These are phyloP conservation scores for Germaria angustata DNA, from an alignment of 2,888 invertebrate species.

Conservation along the genomic window DNA sequence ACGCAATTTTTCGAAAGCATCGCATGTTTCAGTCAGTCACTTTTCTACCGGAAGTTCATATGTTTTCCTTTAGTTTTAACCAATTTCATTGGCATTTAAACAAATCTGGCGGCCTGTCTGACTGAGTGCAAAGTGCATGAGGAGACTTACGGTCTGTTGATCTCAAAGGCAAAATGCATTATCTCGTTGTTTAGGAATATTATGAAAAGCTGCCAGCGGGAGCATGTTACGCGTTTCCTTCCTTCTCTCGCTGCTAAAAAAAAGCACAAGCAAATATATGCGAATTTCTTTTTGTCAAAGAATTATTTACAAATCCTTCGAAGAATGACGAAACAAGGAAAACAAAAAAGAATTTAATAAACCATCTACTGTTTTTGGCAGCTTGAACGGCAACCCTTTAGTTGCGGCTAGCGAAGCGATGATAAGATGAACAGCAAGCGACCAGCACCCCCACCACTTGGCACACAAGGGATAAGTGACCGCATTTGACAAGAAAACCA, in stretches of 20 bases:
- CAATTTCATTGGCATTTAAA: slow-evolving; percentile 11
- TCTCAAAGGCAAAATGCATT: slow-evolving; percentile 25
- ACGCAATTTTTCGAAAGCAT: slow-evolving; percentile 62
- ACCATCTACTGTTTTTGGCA: slow-evolving; percentile 63
- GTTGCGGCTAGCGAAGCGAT: slow-evolving; percentile 42
- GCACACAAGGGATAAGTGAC: slow-evolving; percentile 70
- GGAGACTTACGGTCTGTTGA: slow-evolving; percentile 50
- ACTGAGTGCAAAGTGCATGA: neutral
- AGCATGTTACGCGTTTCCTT: slow-evolving; percentile 41
- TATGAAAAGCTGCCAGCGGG: slow-evolving; percentile 47
- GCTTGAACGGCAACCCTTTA: slow-evolving; percentile 59
- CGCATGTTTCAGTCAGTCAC: slow-evolving; percentile 65
- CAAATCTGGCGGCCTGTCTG: slow-evolving; percentile 2
- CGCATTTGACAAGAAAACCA: slow-evolving; percentile 74
- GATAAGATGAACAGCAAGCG: slow-evolving; percentile 60
- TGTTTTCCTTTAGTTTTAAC: slow-evolving; percentile 9
- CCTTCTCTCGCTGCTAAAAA: slow-evolving; percentile 3
- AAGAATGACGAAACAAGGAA: neutral
- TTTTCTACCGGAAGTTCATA: slow-evolving; percentile 35
- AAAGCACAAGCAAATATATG: slow-evolving; percentile 18
- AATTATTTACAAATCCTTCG: slow-evolving; percentile 28
- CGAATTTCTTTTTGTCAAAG: slow-evolving; percentile 52
- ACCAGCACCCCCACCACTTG: slow-evolving; percentile 60
- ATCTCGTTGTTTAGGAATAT: neutral
- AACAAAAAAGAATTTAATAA: neutral